phyloP scores from a whole-genome alignment of 1,140 invertebrate species.

The Phymastichus coffea region DNA sequence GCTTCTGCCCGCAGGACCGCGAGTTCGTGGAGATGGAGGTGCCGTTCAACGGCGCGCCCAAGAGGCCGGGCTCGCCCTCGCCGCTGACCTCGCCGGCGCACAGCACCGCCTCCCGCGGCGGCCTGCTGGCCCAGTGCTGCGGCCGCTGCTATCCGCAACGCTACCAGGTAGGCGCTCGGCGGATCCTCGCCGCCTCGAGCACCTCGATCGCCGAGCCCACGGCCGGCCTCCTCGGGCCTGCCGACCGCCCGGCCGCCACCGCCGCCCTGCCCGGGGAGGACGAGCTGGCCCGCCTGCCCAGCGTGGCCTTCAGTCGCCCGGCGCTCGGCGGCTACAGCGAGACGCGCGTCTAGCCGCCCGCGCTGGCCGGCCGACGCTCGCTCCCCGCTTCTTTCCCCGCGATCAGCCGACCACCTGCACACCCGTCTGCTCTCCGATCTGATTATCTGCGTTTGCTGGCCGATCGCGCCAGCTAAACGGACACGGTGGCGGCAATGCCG shows the following conservation, averaged over 20 bases:
- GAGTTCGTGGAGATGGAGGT: slow-evolving; percentile 96
- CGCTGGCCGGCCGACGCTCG: not conserved
- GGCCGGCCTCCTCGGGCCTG: slow-evolving; percentile 5
- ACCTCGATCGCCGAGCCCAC: slow-evolving; percentile 47
- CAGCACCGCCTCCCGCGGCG: slow-evolving; percentile 73
- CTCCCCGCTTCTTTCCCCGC: not conserved
- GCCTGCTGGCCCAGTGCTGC: slow-evolving; percentile 80
- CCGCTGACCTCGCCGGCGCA: slow-evolving; percentile 85
- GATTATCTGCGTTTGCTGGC: no score
- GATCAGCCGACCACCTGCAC: not conserved
- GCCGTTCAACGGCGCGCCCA: slow-evolving; percentile 88
- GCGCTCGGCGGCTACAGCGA: slow-evolving; percentile 40
- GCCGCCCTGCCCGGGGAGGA: slow-evolving; percentile 23
- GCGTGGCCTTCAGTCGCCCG: slow-evolving; percentile 52
- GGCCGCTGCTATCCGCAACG: slow-evolving; percentile 83
- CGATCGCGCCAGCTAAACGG: no score
- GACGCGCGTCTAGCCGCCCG: slow-evolving; percentile 50
- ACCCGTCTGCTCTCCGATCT: not conserved
- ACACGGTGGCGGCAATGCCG: no score
- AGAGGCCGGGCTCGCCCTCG: slow-evolving; percentile 82
- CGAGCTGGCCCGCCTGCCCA: slow-evolving; percentile 48
- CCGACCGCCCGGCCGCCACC: not conserved
- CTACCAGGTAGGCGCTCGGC: slow-evolving; percentile 75
- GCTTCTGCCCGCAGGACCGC: slow-evolving; percentile 72
- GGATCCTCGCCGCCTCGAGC: slow-evolving; percentile 52